phyloP scores from a whole-genome alignment of 1,140 invertebrate species.

The Thaumetopoea pityocampa region DNA sequence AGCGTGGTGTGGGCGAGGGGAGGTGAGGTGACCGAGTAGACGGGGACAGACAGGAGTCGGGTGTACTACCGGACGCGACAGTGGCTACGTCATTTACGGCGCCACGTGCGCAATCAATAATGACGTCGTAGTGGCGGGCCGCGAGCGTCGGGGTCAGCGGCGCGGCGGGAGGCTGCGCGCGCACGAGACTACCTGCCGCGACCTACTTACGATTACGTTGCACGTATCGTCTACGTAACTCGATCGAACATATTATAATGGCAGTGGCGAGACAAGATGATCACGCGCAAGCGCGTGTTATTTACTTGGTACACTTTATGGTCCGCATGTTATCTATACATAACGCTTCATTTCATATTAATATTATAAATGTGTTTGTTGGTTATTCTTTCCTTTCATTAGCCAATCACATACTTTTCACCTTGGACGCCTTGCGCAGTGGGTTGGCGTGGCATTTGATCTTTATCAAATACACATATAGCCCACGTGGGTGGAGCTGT shows the following conservation, averaged over 20 bases:
- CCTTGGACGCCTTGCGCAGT: too few species aligned
- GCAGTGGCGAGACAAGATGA: conserved; percentile 10
- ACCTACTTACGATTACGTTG: conserved; percentile 70
- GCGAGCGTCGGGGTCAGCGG: conserved; percentile 16
- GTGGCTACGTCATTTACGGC: conserved; percentile 68
- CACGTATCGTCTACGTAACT: conserved; percentile 66
- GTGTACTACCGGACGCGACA: conserved; percentile 57
- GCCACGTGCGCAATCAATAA: conserved; percentile 71
- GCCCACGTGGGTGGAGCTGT: too few species aligned
- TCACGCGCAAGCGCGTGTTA: conserved; percentile 11
- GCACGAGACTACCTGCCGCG: conserved; percentile 47
- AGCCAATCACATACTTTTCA: too few species aligned
- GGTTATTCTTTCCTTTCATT: too few species aligned
- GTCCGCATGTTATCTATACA: conserved; percentile 7
- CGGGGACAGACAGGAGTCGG: conserved; percentile 36
- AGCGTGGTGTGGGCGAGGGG: conserved; percentile 5
- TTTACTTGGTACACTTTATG: conserved; percentile 7
- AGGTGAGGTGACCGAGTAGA: conserved; percentile 4
- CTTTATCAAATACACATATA: too few species aligned
- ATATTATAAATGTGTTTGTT: too few species aligned
- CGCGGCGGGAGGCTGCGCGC: conserved; percentile 43
- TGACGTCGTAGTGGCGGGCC: conserved; percentile 52
- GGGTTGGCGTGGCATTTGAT: too few species aligned
- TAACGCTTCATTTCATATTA: too few species aligned
- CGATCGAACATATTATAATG: conserved; percentile 53